These are phyloP conservation scores for Mohoua ochrocephala DNA, from an alignment of 2,113 vertebrate species.

Conservation along the genomic window DNA sequence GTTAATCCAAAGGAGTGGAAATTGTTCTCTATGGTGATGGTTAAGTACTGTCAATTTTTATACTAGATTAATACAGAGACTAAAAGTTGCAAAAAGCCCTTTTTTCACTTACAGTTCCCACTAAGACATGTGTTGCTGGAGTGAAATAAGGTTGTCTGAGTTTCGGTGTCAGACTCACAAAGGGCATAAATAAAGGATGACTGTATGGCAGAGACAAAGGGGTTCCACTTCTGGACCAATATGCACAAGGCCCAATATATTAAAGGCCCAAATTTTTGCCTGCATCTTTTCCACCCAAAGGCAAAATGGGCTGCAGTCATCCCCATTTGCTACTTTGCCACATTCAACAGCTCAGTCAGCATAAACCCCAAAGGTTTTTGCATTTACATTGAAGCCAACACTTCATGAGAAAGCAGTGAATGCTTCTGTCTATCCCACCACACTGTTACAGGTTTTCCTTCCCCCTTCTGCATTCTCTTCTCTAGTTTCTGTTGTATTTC, in stretches of 20 bases:
- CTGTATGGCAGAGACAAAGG: not conserved
- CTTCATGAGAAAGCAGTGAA: not conserved
- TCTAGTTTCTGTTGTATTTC: not conserved
- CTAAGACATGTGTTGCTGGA: not conserved
- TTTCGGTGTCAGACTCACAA: not conserved
- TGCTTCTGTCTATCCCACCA: not conserved
- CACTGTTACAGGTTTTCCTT: not conserved
- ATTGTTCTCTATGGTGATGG: not conserved
- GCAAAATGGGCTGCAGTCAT: not conserved
- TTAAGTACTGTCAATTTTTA: not conserved
- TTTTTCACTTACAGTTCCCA: not conserved
- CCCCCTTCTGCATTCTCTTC: not conserved
- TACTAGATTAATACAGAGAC: not conserved
- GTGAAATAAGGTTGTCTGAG: not conserved
- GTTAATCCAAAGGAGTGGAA: not conserved
- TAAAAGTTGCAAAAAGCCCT: not conserved
- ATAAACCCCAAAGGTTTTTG: not conserved
- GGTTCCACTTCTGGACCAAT: not conserved
- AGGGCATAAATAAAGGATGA: not conserved
- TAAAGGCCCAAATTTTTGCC: not conserved
- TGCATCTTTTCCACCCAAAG: not conserved
- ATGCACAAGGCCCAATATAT: not conserved
- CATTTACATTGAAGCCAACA: not conserved
- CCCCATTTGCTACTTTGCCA: not conserved
- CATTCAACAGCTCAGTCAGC: not conserved